phyloP scores from a whole-genome alignment of 2,113 vertebrate species.

The Poeciliopsis retropinna region DNA sequence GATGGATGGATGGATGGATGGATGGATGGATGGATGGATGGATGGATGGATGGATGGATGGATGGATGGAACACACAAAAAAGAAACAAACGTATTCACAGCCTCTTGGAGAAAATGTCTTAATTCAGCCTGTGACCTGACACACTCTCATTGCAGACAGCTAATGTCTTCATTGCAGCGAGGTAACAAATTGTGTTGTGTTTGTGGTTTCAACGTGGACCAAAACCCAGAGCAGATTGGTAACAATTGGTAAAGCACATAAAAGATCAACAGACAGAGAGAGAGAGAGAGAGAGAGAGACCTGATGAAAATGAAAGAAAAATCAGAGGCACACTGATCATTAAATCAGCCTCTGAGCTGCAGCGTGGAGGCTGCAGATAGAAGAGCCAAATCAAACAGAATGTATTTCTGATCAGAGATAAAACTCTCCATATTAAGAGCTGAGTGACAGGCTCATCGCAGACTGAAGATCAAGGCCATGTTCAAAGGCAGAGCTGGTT shows the following conservation, averaged over 20 bases:
- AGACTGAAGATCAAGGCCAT: background rate
- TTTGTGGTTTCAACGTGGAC: background rate
- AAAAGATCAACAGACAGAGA: background rate
- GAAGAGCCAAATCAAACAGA: conserved; percentile 10
- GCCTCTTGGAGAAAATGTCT: no score
- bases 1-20: no score
- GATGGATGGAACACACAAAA: no score
- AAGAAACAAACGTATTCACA: no score
- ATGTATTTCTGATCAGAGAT: conserved; percentile 3
- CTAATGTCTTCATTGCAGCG: no score
- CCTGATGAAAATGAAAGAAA: background rate
- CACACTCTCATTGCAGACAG: no score
- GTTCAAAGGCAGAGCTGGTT: background rate
- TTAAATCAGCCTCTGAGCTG: background rate
- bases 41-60: no score
- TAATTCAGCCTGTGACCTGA: no score
- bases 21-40: no score
- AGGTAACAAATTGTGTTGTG: background rate
- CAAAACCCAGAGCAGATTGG: background rate
- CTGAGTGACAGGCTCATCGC: background rate
- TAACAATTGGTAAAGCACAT: background rate
- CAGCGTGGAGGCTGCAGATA: conserved; percentile 3
- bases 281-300: background rate
- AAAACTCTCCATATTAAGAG: background rate
- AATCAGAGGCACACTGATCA: background rate